Percentiles rank a stretch among this genome's conserved stretches.
Evolutionary conservation across 2,888 invertebrate species (phyloP).

Genomic region (Cactoblastis cactorum): DNA sequence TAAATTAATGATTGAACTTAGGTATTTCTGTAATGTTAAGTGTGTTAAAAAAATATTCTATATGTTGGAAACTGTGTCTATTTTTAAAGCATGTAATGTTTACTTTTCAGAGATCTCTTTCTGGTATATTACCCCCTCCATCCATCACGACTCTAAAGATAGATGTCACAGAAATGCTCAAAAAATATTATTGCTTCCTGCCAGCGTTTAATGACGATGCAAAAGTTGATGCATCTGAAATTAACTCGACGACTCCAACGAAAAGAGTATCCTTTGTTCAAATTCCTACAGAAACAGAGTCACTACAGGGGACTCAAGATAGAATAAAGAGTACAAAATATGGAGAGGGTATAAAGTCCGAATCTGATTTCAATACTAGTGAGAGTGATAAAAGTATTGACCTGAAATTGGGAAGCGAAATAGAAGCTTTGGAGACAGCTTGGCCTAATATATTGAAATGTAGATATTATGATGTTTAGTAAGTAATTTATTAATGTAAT

Average conservation of each 20-base stretch:
- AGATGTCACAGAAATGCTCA: slow-evolving; percentile 82
- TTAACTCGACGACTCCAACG: slow-evolving; percentile 55
- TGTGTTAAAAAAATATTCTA: too few species aligned
- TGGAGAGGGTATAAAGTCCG: slow-evolving; percentile 29
- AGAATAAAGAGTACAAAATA: slow-evolving; percentile 18
- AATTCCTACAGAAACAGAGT: slow-evolving; percentile 42
- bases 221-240: slow-evolving; percentile 41
- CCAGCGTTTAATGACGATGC: slow-evolving; percentile 67
- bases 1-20: too few species aligned
- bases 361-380: slow-evolving; percentile 48
- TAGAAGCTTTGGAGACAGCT: slow-evolving; percentile 50
- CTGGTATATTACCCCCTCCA: slow-evolving; percentile 87
- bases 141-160: slow-evolving; percentile 84
- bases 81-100: not conserved
- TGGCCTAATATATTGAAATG: slow-evolving; percentile 83
- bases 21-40: too few species aligned
- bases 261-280: slow-evolving; percentile 63
- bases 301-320: slow-evolving; percentile 14
- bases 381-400: slow-evolving; percentile 49
- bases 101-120: slow-evolving; percentile 77
- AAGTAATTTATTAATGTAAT: slow-evolving; percentile 52
- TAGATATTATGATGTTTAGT: slow-evolving; percentile 86
- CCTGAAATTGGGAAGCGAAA: slow-evolving; percentile 50
- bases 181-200: slow-evolving; percentile 76
- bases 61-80: too few species aligned